These are phyloP conservation scores for Crematogaster levior DNA, from an alignment of 2,888 invertebrate species.

Conservation along the genomic window DNA sequence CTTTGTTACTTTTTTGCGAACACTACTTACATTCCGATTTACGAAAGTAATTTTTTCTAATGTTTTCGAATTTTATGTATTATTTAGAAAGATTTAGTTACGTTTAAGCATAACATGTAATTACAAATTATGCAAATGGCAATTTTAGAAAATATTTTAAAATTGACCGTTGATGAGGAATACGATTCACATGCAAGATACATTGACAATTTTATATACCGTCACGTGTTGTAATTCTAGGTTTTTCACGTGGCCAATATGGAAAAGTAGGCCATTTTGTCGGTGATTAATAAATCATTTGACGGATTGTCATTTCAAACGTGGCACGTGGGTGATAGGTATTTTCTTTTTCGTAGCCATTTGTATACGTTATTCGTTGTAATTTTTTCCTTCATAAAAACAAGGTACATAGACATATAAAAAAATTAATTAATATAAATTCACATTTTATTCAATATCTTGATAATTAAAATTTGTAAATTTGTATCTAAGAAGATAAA, in stretches of 20 bases:
- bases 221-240: conserved; percentile 11
- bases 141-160: background rate
- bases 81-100: background rate
- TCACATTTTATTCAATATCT: background rate
- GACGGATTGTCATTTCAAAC: conserved; percentile 30
- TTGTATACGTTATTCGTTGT: background rate
- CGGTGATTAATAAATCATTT: conserved; percentile 47
- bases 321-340: background rate
- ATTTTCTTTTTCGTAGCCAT: background rate
- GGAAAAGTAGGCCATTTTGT: conserved; percentile 47
- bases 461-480: background rate
- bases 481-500: background rate
- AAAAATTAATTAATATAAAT: background rate
- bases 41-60: background rate
- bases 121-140: background rate
- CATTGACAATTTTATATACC: background rate
- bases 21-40: background rate
- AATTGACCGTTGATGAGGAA: background rate
- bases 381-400: background rate
- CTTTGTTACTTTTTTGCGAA: background rate
- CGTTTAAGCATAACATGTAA: background rate
- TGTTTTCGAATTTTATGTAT: background rate
- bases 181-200: background rate
- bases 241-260: conserved; percentile 20
- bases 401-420: background rate